These are phyloP conservation scores for Ctenochaetus hawaiiensis DNA, from an alignment of 2,797 vertebrate genomes.

Conservation along the genomic window DNA sequence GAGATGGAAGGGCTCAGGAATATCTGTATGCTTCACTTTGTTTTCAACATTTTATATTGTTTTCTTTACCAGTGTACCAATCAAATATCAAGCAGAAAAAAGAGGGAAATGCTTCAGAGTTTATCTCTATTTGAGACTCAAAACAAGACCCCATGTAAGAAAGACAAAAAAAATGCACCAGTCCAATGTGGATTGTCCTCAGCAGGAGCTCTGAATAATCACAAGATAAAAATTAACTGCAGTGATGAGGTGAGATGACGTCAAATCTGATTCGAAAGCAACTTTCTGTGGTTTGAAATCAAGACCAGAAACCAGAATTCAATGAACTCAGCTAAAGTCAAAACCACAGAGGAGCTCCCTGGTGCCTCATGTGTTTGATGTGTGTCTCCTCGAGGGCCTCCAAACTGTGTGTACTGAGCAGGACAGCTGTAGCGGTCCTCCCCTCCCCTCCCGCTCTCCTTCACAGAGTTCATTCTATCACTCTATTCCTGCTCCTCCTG, in stretches of 20 bases:
- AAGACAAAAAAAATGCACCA: background rate
- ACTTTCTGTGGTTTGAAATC: background rate
- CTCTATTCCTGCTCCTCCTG: constrained; percentile 89
- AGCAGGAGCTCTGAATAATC: background rate
- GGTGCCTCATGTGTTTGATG: constrained; percentile 25
- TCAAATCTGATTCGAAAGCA: background rate
- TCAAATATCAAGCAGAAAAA: background rate
- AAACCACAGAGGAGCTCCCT: constrained; percentile 24
- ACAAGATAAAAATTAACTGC: background rate
- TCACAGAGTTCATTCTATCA: constrained; percentile 90
- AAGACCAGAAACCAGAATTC: background rate
- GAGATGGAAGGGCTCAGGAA: background rate
- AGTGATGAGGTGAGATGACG: constrained; percentile 5
- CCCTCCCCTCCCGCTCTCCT: constrained; percentile 77
- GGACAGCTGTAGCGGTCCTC: constrained; percentile 83
- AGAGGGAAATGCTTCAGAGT: background rate
- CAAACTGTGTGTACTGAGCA: constrained; percentile 74
- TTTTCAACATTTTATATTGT: background rate
- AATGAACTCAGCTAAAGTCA: background rate
- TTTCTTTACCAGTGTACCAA: background rate
- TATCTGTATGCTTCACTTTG: background rate
- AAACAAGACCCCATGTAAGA: background rate
- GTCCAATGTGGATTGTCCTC: background rate
- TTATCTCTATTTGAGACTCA: background rate
- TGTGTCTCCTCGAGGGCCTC: constrained; percentile 41